Evolutionary conservation across 2,888 invertebrate genomes (phyloP).

Genomic region (Eristalis intricaria): DNA sequence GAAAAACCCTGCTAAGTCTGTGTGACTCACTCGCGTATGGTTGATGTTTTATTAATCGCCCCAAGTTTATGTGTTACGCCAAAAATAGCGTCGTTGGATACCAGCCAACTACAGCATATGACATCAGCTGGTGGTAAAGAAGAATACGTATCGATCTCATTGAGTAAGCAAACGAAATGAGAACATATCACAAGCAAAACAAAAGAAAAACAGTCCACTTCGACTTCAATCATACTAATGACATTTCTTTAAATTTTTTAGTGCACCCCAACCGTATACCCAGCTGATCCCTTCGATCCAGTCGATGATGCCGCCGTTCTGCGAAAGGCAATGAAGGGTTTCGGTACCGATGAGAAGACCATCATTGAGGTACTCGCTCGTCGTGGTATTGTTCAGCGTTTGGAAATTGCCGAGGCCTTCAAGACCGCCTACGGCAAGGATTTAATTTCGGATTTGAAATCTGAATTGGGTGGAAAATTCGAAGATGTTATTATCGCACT

Average conservation of each 20-base stretch:
- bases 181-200: not conserved
- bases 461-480: conserved; percentile 93
- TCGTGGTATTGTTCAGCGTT: conserved; percentile 93
- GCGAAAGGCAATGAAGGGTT: conserved; percentile 95
- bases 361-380: conserved; percentile 94
- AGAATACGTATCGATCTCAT: not conserved
- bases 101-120: not conserved
- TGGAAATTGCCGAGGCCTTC: conserved; percentile 94
- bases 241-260: conserved; percentile 76
- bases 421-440: conserved; percentile 96
- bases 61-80: not conserved
- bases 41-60: not conserved
- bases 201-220: not conserved
- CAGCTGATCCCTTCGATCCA: conserved; percentile 93
- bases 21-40: not conserved
- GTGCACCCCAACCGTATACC: conserved; percentile 94
- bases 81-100: not conserved
- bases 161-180: not conserved
- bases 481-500: conserved; percentile 94
- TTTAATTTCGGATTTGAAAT: conserved; percentile 91
- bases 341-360: conserved; percentile 95
- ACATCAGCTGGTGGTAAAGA: not conserved
- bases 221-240: not conserved
- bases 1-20: not conserved
- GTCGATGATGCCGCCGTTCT: conserved; percentile 91